Evolutionary conservation across 2,113 vertebrate species (phyloP).

Genomic region (Apteryx owenii): DNA sequence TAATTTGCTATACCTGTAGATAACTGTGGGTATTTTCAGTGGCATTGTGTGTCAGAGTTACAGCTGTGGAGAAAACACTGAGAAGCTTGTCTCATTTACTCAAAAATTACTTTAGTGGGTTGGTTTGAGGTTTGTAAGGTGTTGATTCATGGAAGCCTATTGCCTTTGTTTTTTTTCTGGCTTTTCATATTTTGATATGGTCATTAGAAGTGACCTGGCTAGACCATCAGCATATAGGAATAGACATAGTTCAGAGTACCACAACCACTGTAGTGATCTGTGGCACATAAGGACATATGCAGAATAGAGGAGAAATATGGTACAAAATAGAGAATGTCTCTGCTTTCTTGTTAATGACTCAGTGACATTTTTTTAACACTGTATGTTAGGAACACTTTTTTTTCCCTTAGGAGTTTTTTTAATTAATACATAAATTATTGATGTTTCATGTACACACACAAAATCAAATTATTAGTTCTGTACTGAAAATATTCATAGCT

Average conservation of each 20-base stretch:
- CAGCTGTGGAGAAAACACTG: neutral
- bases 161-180: neutral
- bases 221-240: neutral
- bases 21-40: neutral
- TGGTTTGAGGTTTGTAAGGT: neutral
- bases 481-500: neutral
- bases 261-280: neutral
- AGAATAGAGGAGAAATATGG: neutral
- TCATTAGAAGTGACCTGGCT: neutral
- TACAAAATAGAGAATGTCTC: neutral
- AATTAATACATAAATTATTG: neutral
- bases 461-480: neutral
- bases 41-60: neutral
- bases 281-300: neutral
- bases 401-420: neutral
- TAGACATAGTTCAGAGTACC: neutral
- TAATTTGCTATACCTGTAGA: neutral
- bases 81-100: neutral
- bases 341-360: neutral
- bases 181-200: neutral
- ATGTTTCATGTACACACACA: neutral
- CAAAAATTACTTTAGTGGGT: neutral
- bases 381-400: neutral
- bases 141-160: neutral
- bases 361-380: neutral